Percentiles rank a stretch among this genome's conserved stretches.
phyloP scores from a whole-genome alignment of 2,113 vertebrate species.

The human (Homo sapiens) region GRCh38 chr6:124491501-124492000 shows the following conservation, averaged over 20 bases:
- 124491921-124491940: background rate
- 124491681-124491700: background rate
- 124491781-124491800: background rate
- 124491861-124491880: background rate
- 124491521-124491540: background rate
- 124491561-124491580: background rate
- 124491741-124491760: background rate
- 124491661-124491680: background rate
- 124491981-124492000: background rate
- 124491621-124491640: background rate
- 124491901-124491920: background rate
- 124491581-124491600: background rate
- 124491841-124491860: background rate
- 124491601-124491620: background rate
- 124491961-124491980: background rate
- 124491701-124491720: conserved; percentile 5
- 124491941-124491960: background rate
- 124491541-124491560: conserved; percentile 12
- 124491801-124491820: background rate
- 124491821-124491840: background rate
- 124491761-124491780: background rate
- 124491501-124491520: background rate
- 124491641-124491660: background rate
- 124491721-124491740: background rate
- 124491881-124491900: background rate